These are phyloP conservation scores for Syrista parreyssii DNA, from an alignment of 2,888 invertebrate genomes.

Conservation along the genomic window DNA sequence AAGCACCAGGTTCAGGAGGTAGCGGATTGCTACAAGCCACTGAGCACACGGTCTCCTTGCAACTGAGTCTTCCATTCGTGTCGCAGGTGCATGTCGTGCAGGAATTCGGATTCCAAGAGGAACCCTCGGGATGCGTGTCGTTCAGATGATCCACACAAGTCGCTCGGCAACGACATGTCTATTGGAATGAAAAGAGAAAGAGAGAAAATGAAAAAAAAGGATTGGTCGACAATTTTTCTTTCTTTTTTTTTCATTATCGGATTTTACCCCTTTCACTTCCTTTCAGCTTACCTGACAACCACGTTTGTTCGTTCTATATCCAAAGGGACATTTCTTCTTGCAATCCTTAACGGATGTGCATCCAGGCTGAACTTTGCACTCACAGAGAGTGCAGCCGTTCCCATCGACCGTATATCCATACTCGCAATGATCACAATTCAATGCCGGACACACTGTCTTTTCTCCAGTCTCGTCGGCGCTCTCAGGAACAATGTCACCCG, in stretches of 20 bases:
- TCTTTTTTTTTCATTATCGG: neutral
- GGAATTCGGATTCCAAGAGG: conserved; percentile 53
- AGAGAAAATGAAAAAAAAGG: neutral
- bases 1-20: conserved; percentile 51
- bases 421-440: conserved; percentile 56
- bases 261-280: neutral
- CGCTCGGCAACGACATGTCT: conserved; percentile 57
- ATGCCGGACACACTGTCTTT: conserved; percentile 45
- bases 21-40: conserved; percentile 52
- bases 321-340: conserved; percentile 53
- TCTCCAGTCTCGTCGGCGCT: conserved; percentile 28
- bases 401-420: conserved; percentile 54
- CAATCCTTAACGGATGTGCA: conserved; percentile 48
- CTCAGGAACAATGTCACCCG: conserved; percentile 26
- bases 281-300: conserved; percentile 51
- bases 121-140: conserved; percentile 53
- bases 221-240: neutral
- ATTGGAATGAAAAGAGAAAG: conserved; percentile 7
- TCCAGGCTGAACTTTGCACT: conserved; percentile 48
- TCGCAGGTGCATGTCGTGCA: conserved; percentile 58
- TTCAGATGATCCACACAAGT: conserved; percentile 55
- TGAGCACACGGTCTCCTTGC: conserved; percentile 58
- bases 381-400: conserved; percentile 55
- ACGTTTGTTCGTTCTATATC: conserved; percentile 54
- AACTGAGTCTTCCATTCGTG: conserved; percentile 50